Conservation (phyloP, 1,140 invertebrate species). For the Drosophila eugracilis region DNA sequence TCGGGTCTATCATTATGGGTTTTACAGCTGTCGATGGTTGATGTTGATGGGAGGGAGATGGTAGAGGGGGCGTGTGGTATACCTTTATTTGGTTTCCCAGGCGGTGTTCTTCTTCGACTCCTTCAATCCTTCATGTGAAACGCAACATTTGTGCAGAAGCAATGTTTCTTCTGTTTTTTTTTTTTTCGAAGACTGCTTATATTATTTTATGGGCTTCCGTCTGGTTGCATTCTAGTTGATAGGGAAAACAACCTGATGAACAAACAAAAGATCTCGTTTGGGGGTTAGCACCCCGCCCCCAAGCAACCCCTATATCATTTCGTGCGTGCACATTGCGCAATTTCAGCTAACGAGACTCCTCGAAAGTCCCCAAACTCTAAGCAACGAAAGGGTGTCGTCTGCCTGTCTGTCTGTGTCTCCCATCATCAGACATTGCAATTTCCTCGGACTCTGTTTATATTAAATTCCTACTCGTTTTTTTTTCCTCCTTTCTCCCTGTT, state of each 20-base stretch:
- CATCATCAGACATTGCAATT: constrained; percentile 55
- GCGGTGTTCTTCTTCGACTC: constrained; percentile 8
- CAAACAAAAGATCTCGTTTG: constrained; percentile 40
- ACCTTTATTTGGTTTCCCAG: constrained; percentile 27
- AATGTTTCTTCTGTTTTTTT: neutral
- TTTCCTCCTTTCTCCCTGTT: constrained; percentile 12
- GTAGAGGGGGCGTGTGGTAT: constrained; percentile 16
- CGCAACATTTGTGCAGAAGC: constrained; percentile 77
- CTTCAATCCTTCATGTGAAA: constrained; percentile 60
- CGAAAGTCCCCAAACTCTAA: constrained; percentile 35
- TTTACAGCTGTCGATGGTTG: constrained; percentile 53
- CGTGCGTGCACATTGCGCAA: constrained; percentile 78
- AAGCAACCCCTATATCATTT: constrained; percentile 39
- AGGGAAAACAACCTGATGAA: constrained; percentile 67
- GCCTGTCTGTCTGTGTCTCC: constrained; percentile 22
- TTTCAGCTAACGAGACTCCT: constrained; percentile 72
- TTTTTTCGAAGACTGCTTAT: constrained; percentile 41
- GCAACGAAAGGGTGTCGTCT: constrained; percentile 32
- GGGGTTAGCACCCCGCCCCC: constrained; percentile 17
- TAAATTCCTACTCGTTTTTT: constrained; percentile 56
- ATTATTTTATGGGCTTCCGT: constrained; percentile 80
- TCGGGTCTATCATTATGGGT: constrained; percentile 61
- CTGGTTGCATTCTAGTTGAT: constrained; percentile 73
- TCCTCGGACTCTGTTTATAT: constrained; percentile 64
- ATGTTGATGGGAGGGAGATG: neutral